A percentile compares a stretch with the other conserved stretches of the same genome.
Evolutionary conservation across 2,113 vertebrate species (phyloP).

Genomic region (pig (Sus scrofa)): DNA sequence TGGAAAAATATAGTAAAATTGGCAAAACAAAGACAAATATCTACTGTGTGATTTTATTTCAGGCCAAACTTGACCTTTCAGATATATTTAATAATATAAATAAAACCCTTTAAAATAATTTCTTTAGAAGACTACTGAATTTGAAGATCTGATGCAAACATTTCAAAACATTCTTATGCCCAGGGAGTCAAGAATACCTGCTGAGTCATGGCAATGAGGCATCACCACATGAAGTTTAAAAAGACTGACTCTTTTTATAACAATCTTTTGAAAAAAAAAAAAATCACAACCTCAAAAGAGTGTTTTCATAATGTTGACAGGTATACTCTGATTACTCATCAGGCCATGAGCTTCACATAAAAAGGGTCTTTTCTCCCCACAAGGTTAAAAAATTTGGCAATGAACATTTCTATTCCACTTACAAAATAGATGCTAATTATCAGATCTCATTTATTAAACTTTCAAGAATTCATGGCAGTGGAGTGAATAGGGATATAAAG

Average conservation of each 20-base stretch:
- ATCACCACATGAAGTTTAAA: slow-evolving; percentile 57
- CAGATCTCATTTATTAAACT: not conserved
- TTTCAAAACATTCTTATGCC: slow-evolving; percentile 59
- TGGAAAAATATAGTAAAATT: not conserved
- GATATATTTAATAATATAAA: slow-evolving; percentile 55
- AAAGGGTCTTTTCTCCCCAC: not conserved
- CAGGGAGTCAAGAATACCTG: slow-evolving; percentile 57
- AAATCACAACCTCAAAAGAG: slow-evolving; percentile 63
- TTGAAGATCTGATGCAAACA: slow-evolving; percentile 68
- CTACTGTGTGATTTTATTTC: slow-evolving; percentile 17
- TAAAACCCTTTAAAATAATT: slow-evolving; percentile 67
- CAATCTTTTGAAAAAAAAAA: slow-evolving; percentile 57
- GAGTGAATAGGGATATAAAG: not conserved
- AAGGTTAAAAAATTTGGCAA: not conserved
- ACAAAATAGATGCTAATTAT: slow-evolving; percentile 52
- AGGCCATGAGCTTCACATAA: not conserved
- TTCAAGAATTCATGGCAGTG: not conserved
- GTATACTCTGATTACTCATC: slow-evolving; percentile 65
- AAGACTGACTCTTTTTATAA: slow-evolving; percentile 69
- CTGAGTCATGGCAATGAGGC: slow-evolving; percentile 56
- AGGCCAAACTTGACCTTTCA: slow-evolving; percentile 21
- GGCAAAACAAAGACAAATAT: slow-evolving; percentile 54
- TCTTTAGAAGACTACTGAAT: slow-evolving; percentile 52
- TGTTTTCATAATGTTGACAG: slow-evolving; percentile 59
- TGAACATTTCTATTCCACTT: slow-evolving; percentile 31